These are phyloP conservation scores for Melipona beecheii DNA, from an alignment of 2,888 invertebrate genomes.

Conservation along the genomic window DNA sequence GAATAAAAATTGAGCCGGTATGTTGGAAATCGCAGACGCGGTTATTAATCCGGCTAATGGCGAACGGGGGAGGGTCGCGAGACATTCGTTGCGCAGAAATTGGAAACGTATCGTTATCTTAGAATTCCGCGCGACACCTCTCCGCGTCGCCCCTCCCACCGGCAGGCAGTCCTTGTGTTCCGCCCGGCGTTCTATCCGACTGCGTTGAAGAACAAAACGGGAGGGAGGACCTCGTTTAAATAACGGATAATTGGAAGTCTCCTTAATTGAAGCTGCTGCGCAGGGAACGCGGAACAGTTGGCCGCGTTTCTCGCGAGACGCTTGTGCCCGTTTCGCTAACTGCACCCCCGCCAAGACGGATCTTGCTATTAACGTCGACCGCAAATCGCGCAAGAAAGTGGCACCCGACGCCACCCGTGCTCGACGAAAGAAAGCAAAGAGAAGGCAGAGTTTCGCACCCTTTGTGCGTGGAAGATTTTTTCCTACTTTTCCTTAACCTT, in stretches of 20 bases:
- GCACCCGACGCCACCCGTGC: neutral
- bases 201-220: slow-evolving; percentile 52
- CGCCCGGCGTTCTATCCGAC: slow-evolving; percentile 29
- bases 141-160: too few relatives aligned
- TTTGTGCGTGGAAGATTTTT: neutral
- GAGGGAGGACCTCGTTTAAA: slow-evolving; percentile 74
- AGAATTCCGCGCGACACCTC: neutral
- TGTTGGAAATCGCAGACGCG: slow-evolving; percentile 25
- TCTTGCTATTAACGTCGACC: slow-evolving; percentile 55
- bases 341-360: slow-evolving; percentile 34
- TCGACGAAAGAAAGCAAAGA: slow-evolving; percentile 29
- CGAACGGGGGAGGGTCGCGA: slow-evolving; percentile 12
- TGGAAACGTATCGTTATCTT: slow-evolving; percentile 59
- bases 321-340: slow-evolving; percentile 23
- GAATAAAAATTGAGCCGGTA: slow-evolving; percentile 35
- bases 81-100: slow-evolving; percentile 55
- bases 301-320: slow-evolving; percentile 68
- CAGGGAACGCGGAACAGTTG: slow-evolving; percentile 68
- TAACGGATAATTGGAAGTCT: slow-evolving; percentile 79
- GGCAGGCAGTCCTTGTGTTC: slow-evolving; percentile 36
- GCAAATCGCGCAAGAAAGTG: slow-evolving; percentile 26
- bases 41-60: slow-evolving; percentile 59
- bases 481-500: too few relatives aligned
- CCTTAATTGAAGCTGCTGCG: slow-evolving; percentile 78
- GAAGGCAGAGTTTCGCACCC: neutral